Evolutionary conservation across 2,888 invertebrate species (phyloP), one percentile per base, ranked within the genome.

Genomic region (Chelonus formosanus): DNA sequence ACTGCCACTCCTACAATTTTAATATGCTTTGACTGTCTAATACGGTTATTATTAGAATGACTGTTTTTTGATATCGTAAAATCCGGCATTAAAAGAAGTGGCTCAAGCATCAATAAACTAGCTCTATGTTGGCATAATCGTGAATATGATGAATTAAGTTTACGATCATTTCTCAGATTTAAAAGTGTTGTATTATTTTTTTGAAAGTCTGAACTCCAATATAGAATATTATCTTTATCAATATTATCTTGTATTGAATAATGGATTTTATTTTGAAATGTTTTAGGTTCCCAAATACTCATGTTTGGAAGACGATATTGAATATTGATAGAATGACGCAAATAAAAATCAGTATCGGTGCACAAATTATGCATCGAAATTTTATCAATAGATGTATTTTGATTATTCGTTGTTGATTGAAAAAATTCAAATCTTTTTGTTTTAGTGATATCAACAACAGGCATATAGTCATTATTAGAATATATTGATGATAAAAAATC

Each of bases 1-100:
- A 90, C 86, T 76, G 89, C 84, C 71, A 88, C 85, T 77, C 85
- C 84, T 32, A 86, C 83, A 69, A 88, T 85, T 75, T 86, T 87
- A 47, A 85, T 83, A 69, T 86, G 85, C 72, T 87, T 86, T 5
- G 81, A 78, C 45, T 71, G 74, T 6, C 76, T 73, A 44, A 78
- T 71, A 40, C 72, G 72, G 69, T 77, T 75, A 63, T 76, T 79
- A 74, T 47, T 65, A 20, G 50, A 10, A 20, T 44, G 35, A 5
- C 63, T 68, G 74, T 74, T 70, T 75, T 76, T 75, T 77, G 82
- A 71, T 65, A 67, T 77, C 57, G 70, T 80, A 74, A 83, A 72
- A 63, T 87, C 86, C 71, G 86, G 86, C 80, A 88, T 85, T 67
- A 88, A 82, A 45, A 86, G 75, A 65, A 86, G 74, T 48, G 87